Evolutionary conservation across 2,888 invertebrate genomes (phyloP).

Genomic region (Troglohyphantes excavatus): DNA sequence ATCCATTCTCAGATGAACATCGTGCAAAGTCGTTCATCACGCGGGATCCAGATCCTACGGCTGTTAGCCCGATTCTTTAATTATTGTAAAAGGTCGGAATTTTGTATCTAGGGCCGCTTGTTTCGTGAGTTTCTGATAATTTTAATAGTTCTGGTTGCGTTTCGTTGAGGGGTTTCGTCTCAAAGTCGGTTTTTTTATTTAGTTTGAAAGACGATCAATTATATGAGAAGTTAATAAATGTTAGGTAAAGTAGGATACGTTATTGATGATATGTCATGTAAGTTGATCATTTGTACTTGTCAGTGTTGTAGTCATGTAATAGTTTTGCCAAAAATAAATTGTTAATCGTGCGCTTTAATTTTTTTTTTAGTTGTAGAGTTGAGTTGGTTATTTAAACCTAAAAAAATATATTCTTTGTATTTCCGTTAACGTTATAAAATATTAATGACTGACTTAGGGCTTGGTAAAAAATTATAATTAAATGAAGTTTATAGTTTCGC

Average conservation of each 20-base stretch:
- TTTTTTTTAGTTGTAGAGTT: too few relatives aligned
- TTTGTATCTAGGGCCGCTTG: neutral
- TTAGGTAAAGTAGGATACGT: neutral
- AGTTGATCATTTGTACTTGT: neutral
- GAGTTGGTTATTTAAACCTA: too few relatives aligned
- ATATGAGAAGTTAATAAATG: neutral
- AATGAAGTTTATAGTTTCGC: too few relatives aligned
- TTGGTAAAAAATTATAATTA: too few relatives aligned
- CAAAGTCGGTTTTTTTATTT: neutral
- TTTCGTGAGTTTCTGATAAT: neutral
- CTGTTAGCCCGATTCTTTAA: slow-evolving; percentile 4
- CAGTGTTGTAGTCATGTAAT: neutral
- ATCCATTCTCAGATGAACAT: neutral
- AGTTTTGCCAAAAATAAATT: neutral
- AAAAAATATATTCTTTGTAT: too few relatives aligned
- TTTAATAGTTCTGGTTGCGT: neutral
- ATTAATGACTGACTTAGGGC: too few relatives aligned
- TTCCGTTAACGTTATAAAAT: too few relatives aligned
- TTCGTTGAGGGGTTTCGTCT: neutral
- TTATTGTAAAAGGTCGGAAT: neutral
- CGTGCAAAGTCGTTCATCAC: neutral
- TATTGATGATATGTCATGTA: neutral
- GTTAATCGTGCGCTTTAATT: too few relatives aligned
- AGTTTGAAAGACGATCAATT: neutral
- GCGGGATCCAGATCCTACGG: too few relatives aligned